These are phyloP conservation scores for Poeciliopsis presidionis DNA, from an alignment of 2,797 vertebrate genomes.

Conservation along the genomic window DNA sequence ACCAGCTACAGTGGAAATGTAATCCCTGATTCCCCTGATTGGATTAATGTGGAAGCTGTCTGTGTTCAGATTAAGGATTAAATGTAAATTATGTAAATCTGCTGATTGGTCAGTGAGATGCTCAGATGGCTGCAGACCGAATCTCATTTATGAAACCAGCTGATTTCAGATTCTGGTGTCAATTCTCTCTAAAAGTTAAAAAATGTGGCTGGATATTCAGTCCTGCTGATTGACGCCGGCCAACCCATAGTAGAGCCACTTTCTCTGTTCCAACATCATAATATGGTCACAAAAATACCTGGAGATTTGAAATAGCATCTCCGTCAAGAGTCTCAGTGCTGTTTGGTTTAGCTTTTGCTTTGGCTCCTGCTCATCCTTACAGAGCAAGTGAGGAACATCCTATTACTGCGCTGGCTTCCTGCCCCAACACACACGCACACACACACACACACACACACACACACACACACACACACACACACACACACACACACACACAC, in stretches of 20 bases:
- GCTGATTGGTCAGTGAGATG: constrained; percentile 43
- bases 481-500: constrained; percentile 6
- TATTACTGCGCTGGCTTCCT: constrained; percentile 68
- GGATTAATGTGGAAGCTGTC: constrained; percentile 68
- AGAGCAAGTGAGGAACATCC: constrained; percentile 67
- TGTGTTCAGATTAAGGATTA: constrained; percentile 71
- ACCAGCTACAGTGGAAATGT: constrained; percentile 40
- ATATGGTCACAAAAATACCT: neutral
- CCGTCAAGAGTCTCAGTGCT: neutral
- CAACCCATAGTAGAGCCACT: neutral
- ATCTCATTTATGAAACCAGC: too few relatives aligned
- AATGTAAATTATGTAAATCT: constrained; percentile 22
- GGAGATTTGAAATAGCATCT: neutral
- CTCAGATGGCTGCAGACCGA: constrained; percentile 5
- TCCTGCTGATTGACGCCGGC: neutral
- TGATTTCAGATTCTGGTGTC: neutral
- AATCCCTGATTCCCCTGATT: constrained; percentile 64
- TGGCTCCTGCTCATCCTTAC: constrained; percentile 36
- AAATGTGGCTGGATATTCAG: neutral
- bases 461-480: constrained; percentile 33
- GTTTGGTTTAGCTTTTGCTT: neutral
- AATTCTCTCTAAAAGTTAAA: neutral
- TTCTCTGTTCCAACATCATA: too few relatives aligned
- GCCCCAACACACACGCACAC: constrained; percentile 46
- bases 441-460: constrained; percentile 31